Conservation (phyloP, 1,140 invertebrate species). For the Harpegnathos saltator region DNA sequence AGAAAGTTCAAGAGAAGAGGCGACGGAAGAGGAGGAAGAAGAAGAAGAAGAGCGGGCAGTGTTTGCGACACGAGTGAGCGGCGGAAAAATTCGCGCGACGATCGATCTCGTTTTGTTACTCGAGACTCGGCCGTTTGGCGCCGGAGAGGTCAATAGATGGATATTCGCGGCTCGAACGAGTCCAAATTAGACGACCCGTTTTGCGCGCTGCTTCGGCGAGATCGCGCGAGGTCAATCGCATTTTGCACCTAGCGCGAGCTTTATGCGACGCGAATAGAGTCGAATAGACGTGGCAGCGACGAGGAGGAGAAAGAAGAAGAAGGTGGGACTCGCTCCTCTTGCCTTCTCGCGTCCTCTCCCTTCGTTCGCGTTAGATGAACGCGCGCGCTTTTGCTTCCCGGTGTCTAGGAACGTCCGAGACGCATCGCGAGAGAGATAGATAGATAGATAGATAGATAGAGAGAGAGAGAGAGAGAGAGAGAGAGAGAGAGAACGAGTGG, state of each 20-base stretch:
- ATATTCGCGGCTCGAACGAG: neutral
- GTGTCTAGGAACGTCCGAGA: conserved; percentile 72
- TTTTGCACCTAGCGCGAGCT: conserved; percentile 51
- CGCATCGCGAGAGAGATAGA: neutral
- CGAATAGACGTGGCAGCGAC: neutral
- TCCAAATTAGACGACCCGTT: neutral
- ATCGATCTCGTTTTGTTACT: neutral
- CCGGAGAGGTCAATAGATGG: neutral
- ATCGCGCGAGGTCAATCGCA: conserved; percentile 44
- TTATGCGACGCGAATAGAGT: conserved; percentile 42
- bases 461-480: conserved; percentile 35
- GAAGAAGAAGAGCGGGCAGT: too few relatives aligned
- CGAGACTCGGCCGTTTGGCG: neutral
- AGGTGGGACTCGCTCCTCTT: conserved; percentile 66
- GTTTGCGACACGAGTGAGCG: too few relatives aligned
- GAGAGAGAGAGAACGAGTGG: neutral
- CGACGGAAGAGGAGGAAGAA: neutral
- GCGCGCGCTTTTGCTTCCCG: conserved; percentile 74
- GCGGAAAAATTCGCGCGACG: neutral
- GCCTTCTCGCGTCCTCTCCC: conserved; percentile 50
- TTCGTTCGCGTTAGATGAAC: conserved; percentile 66
- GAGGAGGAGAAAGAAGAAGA: conserved; percentile 24
- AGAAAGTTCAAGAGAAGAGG: conserved; percentile 23
- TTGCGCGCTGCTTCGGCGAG: neutral
- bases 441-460: conserved; percentile 13